Evolutionary conservation across 1,140 invertebrate genomes (phyloP), one percentile per base, ranked within the genome.

Genomic region (Nebria ingens): DNA sequence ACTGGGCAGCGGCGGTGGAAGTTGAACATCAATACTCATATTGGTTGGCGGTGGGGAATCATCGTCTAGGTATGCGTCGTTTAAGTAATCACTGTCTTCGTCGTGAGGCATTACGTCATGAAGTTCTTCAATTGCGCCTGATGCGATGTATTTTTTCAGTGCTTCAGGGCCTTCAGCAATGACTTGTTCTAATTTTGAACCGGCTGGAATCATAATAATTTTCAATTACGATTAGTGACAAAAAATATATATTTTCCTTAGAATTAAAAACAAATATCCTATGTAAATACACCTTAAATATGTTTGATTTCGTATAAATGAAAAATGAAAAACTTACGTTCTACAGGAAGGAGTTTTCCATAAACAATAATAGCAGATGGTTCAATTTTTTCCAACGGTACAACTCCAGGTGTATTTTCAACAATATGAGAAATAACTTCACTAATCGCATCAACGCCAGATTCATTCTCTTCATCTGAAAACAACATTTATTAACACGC

Each of bases 321-420:
- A 20, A 54, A 1, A 58, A 53, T 40, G 4, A 6, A 34, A 22
- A 54, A 69, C 77, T 75, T 71, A 82, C 79, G 72, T 73, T 86
- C 82, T 12, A 90, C 85, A 22, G 82, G 73, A 58, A 90, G 81
- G 55, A 87, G 75, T 75, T 87, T 89, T 17, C 85, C 86, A 67
- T 87, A 88, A 51, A 89, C 77, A 65, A 89, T 83, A 65, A 91
- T 84, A 15, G 84, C 85, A 61, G 84, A 82, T 13, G 86, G 85
- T 58, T 81, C 77, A 17, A 89, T 79, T 66, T 88, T 82, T 63
- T 79, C 78, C 54, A 84, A 71, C 38, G 79, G 84, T 38, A 83
- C 79, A 57, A 79, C 83, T 52, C 82, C 87, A 40, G 80, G 86
- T 20, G 78, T 82, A 62, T 81, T 84, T 71, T 84, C 86, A 54